These are phyloP conservation scores for Cebus imitator DNA, from an alignment of 2,113 vertebrate genomes.

Conservation along the genomic window DNA sequence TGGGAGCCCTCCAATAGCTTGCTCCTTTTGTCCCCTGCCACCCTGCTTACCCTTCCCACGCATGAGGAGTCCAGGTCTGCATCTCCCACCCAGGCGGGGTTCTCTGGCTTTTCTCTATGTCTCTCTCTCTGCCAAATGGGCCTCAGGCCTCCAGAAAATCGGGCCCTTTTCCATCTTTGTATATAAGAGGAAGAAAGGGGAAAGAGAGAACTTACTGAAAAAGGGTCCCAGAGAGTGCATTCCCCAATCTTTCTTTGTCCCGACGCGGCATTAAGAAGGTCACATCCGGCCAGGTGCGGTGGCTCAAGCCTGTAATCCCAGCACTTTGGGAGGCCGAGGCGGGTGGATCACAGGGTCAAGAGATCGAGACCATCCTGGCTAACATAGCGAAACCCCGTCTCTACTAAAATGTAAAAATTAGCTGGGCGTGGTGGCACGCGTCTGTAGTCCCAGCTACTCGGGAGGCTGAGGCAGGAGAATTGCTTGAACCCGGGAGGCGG, in stretches of 20 bases:
- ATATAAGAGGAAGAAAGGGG: not conserved
- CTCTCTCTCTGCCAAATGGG: not conserved
- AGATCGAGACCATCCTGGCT: too few relatives aligned
- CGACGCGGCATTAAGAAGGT: not conserved
- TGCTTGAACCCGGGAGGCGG: too few relatives aligned
- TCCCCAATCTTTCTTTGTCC: not conserved
- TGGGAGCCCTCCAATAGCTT: not conserved
- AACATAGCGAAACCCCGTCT: too few relatives aligned
- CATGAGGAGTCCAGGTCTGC: not conserved
- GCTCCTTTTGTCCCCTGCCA: not conserved
- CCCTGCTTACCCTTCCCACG: not conserved
- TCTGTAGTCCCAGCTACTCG: too few relatives aligned
- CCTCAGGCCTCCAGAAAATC: not conserved
- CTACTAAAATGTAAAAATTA: too few relatives aligned
- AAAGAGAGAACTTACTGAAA: constrained; percentile 6
- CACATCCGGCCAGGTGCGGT: not conserved
- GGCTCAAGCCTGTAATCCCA: too few relatives aligned
- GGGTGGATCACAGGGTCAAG: too few relatives aligned
- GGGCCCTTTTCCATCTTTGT: not conserved
- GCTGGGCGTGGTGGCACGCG: too few relatives aligned
- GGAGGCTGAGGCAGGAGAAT: too few relatives aligned
- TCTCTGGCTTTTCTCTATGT: not conserved
- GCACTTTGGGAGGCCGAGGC: too few relatives aligned
- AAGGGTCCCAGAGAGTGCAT: not conserved
- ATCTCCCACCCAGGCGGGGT: not conserved